A percentile compares a stretch with the other conserved stretches of the same genome.
phyloP scores from a whole-genome alignment of 2,797 vertebrate species.

The Merluccius polli region DNA sequence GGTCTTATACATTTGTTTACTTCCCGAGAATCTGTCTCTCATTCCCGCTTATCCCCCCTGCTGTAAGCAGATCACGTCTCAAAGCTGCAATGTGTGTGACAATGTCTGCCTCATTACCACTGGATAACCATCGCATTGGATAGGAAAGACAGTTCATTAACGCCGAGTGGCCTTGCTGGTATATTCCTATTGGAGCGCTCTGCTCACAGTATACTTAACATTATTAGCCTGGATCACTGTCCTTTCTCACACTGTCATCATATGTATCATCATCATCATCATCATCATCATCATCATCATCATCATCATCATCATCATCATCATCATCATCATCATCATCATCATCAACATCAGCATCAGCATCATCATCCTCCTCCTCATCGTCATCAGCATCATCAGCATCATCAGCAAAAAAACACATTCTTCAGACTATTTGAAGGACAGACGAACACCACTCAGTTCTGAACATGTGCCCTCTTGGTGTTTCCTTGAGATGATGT shows the following conservation, averaged over 20 bases:
- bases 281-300: no score
- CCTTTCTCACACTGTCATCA: not conserved
- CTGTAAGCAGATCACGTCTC: conserved; percentile 42
- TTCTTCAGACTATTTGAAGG: not conserved
- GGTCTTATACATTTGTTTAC: conserved; percentile 57
- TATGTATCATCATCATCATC: not conserved
- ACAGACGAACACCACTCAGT: not conserved
- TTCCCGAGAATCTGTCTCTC: conserved; percentile 29
- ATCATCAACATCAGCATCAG: not conserved
- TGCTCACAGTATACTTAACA: conserved; percentile 31
- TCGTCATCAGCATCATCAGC: no score
- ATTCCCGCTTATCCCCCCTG: conserved; percentile 25
- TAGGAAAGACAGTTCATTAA: conserved; percentile 66
- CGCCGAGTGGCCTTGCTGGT: conserved; percentile 51
- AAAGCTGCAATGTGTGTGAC: conserved; percentile 42
- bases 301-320: not conserved
- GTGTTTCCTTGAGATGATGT: not conserved
- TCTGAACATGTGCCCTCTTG: not conserved
- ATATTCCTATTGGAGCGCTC: conserved; percentile 33
- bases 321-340: no score
- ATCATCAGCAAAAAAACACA: not conserved
- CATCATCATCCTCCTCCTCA: not conserved
- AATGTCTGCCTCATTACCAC: conserved; percentile 58
- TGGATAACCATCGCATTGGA: conserved; percentile 65
- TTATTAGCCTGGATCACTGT: not conserved